Conservation (phyloP, 2,113 vertebrate genomes). For the Monopterus albus region DNA sequence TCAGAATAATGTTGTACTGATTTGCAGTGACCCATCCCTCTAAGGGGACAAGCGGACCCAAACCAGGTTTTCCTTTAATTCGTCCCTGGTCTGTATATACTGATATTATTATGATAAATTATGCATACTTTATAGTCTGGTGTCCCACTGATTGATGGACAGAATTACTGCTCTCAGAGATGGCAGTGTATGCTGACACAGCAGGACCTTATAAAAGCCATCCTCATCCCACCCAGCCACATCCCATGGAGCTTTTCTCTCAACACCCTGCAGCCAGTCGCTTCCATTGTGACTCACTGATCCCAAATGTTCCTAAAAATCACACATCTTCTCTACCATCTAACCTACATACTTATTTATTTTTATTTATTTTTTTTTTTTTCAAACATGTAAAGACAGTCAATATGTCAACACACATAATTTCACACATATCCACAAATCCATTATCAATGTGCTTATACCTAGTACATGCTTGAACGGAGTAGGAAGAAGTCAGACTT, state of each 20-base stretch:
- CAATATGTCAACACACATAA: too few relatives aligned
- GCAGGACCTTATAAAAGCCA: slow-evolving; percentile 63
- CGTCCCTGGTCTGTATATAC: too few relatives aligned
- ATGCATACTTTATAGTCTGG: background rate
- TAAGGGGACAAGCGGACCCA: too few relatives aligned
- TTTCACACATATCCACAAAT: too few relatives aligned
- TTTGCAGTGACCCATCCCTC: too few relatives aligned
- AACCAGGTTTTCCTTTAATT: too few relatives aligned
- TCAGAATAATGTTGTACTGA: too few relatives aligned
- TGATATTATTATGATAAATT: background rate
- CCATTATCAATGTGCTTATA: too few relatives aligned
- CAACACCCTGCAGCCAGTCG: slow-evolving; percentile 5
- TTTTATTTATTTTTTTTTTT: too few relatives aligned
- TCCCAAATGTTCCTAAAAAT: slow-evolving; percentile 34
- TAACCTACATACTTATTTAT: slow-evolving; percentile 2
- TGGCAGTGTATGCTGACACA: slow-evolving; percentile 62
- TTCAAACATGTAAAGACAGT: too few relatives aligned
- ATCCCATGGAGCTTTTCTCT: slow-evolving; percentile 23
- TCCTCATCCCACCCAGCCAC: slow-evolving; percentile 42
- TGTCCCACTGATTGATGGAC: slow-evolving; percentile 10
- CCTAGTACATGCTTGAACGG: too few relatives aligned
- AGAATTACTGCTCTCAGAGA: slow-evolving; percentile 43
- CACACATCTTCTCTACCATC: slow-evolving; percentile 19
- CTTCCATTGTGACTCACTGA: slow-evolving; percentile 20
- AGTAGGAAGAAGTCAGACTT: too few relatives aligned